Evolutionary conservation across 2,797 vertebrate species (phyloP), one percentile per base, ranked within the genome.

Genomic region (Gallinago solitaria): DNA sequence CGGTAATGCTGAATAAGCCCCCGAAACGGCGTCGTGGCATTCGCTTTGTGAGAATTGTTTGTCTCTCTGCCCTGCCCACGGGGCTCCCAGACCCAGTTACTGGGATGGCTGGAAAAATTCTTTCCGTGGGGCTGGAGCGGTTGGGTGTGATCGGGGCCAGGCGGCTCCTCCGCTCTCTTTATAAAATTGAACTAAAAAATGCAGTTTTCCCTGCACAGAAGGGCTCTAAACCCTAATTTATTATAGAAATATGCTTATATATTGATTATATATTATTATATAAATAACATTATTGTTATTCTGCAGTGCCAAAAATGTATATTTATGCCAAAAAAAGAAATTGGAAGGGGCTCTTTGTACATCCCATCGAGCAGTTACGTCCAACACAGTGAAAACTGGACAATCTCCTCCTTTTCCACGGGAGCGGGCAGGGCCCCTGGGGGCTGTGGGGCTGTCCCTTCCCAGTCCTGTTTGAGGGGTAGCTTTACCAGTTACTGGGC

Each of bases 231-330:
- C 9, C 51, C 7, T 11, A 18, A 53, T 30, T 53, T 30, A 53
- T 18, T 30, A 30, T 30, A 17, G 16, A 30, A 30, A 53, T 30
- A 53, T 30, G 16, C 51, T 28, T 30, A 17, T 17, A 11, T 53
- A 18, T 53, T 53, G 12, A 30, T 53, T 18, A 53, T 7, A 30
- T 18, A 30, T 53, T 30, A 30, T 30, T 30, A 30, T 30, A 18
- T 18, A 30, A 53, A 18, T 53, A 30, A 53, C 51, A 17, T 18
- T 53, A 53, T 11, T 53, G 27, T 32, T 30, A 21, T 24, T 73
- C 63, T 71, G 79, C 89, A 16, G 37, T 16, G 71, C 92, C 93
- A 91, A 32, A 94, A 91, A 78, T 32, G 77, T 10, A 9, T 25
- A 28, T 59, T 80, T 17, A 1, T 61, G 60, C 74, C 61, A 33